A percentile compares a stretch with the other conserved stretches of the same genome.
Conservation (phyloP, 2,113 vertebrate genomes). For the Brienomyrus brachyistius region DNA sequence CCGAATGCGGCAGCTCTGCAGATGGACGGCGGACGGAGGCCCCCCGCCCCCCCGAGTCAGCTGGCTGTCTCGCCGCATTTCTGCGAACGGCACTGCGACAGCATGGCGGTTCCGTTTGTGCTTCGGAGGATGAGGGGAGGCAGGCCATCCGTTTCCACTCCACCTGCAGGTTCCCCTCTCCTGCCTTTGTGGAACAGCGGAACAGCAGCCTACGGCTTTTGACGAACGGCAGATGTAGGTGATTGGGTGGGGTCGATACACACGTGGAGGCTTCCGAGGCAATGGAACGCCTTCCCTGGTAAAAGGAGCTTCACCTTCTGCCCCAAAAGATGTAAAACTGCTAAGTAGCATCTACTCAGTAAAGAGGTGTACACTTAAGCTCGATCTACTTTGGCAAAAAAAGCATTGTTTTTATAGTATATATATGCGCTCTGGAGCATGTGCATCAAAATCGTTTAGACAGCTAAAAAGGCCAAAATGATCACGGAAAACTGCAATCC, state of each 20-base stretch:
- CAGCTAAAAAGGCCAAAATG: not conserved
- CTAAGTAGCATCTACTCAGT: not conserved
- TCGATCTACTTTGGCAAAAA: conserved; percentile 6
- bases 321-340: not conserved
- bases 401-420: not conserved
- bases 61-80: not conserved
- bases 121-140: conserved; percentile 42
- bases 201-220: not conserved
- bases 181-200: not conserved
- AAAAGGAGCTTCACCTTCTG: not conserved
- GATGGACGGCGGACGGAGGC: not conserved
- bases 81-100: not conserved
- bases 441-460: not conserved
- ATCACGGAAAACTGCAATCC: not conserved
- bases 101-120: conserved; percentile 47
- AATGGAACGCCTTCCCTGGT: not conserved
- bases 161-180: not conserved
- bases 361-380: not conserved
- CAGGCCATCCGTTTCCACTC: conserved; percentile 30
- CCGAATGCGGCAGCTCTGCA: not conserved
- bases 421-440: not conserved
- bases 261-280: not conserved
- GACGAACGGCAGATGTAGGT: too few relatives aligned
- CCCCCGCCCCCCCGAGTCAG: not conserved
- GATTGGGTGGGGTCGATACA: not conserved